Conservation (phyloP, 2,888 invertebrate species). For the Steinernema carpocapsae region DNA sequence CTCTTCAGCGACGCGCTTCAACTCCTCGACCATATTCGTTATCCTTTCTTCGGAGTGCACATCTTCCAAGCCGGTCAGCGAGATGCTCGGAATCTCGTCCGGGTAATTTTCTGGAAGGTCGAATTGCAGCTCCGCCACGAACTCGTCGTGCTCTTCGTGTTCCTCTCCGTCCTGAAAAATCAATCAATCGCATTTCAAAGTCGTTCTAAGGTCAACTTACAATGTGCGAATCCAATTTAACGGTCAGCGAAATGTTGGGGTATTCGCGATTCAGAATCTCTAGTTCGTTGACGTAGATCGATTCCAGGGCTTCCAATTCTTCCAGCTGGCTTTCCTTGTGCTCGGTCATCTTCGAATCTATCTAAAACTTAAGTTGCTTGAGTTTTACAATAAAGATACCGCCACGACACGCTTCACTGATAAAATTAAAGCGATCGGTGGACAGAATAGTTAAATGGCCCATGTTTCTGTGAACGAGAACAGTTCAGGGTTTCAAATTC, state of each 20-base stretch:
- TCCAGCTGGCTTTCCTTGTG: not conserved
- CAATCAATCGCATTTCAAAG: not conserved
- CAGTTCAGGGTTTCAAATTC: too few relatives aligned
- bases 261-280: conserved; percentile 3
- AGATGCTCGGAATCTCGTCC: not conserved
- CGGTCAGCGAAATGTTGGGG: not conserved
- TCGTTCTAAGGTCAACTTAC: not conserved
- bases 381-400: not conserved
- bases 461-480: too few relatives aligned
- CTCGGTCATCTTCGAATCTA: not conserved
- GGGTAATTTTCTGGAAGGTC: conserved; percentile 7
- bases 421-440: too few relatives aligned
- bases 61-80: not conserved
- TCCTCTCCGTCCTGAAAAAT: conserved; percentile 9
- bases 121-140: not conserved
- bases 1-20: conserved; percentile 76
- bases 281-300: not conserved
- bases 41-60: not conserved
- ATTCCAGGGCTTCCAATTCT: conserved; percentile 3
- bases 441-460: too few relatives aligned
- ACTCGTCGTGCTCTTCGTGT: not conserved
- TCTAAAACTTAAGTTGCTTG: not conserved
- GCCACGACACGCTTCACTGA: too few relatives aligned
- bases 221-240: conserved; percentile 13
- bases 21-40: conserved; percentile 35